Conservation (phyloP, 2,888 invertebrate genomes). For the Bimastos eiseni region DNA sequence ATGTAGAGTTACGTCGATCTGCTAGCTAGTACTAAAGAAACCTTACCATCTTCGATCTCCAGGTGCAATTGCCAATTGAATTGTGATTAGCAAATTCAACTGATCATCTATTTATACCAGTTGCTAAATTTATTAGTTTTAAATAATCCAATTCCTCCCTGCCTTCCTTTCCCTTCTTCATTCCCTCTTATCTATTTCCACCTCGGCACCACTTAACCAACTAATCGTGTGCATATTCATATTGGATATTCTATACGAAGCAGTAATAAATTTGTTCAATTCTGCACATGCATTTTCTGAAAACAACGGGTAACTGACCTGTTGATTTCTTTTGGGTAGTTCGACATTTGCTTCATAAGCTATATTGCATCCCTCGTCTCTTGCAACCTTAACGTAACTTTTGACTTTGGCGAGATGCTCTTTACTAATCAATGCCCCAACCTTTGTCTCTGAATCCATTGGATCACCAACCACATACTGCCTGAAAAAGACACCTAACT, state of each 20-base stretch:
- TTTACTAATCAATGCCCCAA: conserved; percentile 65
- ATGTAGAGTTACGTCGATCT: too few relatives aligned
- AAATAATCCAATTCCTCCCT: too few relatives aligned
- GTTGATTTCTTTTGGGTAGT: conserved; percentile 21
- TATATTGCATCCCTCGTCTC: conserved; percentile 27
- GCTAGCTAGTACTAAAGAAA: too few relatives aligned
- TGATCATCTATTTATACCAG: too few relatives aligned
- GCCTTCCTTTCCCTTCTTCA: too few relatives aligned
- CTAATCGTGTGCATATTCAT: too few relatives aligned
- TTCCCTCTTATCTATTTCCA: too few relatives aligned
- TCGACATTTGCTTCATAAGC: conserved; percentile 22
- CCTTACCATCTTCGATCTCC: not conserved
- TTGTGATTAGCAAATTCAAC: too few relatives aligned
- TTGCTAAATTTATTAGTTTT: too few relatives aligned
- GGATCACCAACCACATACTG: conserved; percentile 61
- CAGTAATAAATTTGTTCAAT: too few relatives aligned
- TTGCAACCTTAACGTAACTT: conserved; percentile 62
- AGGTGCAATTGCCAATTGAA: not conserved
- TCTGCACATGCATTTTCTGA: not conserved
- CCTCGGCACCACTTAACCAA: not conserved
- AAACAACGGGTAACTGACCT: not conserved
- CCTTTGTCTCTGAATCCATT: conserved; percentile 51
- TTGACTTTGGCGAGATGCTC: conserved; percentile 64
- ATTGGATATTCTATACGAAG: too few relatives aligned
- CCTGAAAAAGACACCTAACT: not conserved